phyloP scores from a whole-genome alignment of 2,888 invertebrate species.

The Tromatobia lineatoria region DNA sequence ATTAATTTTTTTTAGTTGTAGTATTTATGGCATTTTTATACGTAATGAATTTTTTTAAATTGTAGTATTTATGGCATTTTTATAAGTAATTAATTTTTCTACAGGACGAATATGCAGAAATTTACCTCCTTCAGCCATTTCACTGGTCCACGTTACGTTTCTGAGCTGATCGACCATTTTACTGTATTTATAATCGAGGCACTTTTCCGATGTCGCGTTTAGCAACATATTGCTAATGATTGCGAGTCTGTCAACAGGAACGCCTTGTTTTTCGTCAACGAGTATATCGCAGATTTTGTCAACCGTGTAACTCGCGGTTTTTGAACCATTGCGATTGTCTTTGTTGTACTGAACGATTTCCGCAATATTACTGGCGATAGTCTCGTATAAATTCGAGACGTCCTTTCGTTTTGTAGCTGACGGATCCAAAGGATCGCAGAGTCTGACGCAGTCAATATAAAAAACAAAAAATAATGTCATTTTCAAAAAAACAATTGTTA shows the following conservation, averaged over 20 bases:
- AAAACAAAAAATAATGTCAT: background rate
- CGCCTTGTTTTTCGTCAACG: conserved; percentile 87
- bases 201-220: conserved; percentile 89
- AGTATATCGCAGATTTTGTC: conserved; percentile 93
- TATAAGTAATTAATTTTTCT: no score
- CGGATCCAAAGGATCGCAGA: conserved; percentile 91
- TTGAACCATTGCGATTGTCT: conserved; percentile 91
- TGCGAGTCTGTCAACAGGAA: conserved; percentile 90
- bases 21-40: no score
- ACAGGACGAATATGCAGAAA: background rate
- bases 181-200: conserved; percentile 94
- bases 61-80: no score
- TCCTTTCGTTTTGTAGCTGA: conserved; percentile 88
- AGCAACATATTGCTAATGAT: conserved; percentile 91
- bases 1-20: no score
- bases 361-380: conserved; percentile 95
- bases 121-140: conserved; percentile 89
- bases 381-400: conserved; percentile 92
- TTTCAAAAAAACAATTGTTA: background rate
- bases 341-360: conserved; percentile 97
- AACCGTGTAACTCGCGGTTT: conserved; percentile 91
- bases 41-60: no score
- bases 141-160: conserved; percentile 89
- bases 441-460: conserved; percentile 84
- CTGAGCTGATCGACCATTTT: conserved; percentile 91